phyloP scores from a whole-genome alignment of 1,140 invertebrate genomes.

The Pseudomyrmex flavicornis region DNA sequence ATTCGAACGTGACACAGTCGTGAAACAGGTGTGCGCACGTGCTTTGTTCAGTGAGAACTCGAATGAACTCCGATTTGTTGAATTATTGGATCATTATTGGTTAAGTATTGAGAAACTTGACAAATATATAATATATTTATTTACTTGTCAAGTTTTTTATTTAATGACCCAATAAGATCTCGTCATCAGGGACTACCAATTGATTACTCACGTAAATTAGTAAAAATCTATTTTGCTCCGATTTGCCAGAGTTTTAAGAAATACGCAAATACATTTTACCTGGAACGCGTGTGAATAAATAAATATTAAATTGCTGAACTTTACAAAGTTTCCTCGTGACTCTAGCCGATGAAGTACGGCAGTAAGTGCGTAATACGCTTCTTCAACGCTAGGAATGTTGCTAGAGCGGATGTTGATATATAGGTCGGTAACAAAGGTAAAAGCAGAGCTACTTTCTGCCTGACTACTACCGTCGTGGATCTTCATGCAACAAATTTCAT shows the following conservation, averaged over 20 bases:
- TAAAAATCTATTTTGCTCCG: too few species aligned
- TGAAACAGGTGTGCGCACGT: not conserved
- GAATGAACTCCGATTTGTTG: not conserved
- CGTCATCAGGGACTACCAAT: too few species aligned
- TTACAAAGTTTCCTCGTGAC: not conserved
- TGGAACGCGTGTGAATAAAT: not conserved
- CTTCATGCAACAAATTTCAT: not conserved
- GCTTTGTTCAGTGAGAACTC: not conserved
- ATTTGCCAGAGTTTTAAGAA: too few species aligned
- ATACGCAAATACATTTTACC: too few species aligned
- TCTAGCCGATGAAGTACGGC: not conserved
- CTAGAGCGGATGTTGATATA: conserved; percentile 13
- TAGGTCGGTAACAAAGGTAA: conserved; percentile 30
- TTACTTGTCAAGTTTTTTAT: too few species aligned
- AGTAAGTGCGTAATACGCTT: not conserved
- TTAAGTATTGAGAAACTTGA: too few species aligned
- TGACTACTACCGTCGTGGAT: not conserved
- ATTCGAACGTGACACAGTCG: not conserved
- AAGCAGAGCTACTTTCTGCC: conserved; percentile 27
- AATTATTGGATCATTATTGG: not conserved
- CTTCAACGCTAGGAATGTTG: not conserved
- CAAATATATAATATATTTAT: too few species aligned
- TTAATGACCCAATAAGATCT: too few species aligned
- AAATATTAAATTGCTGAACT: not conserved
- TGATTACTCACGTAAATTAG: too few species aligned